Evolutionary conservation across 2,797 vertebrate species (phyloP).

Genomic region (Etheostoma perlongum): DNA sequence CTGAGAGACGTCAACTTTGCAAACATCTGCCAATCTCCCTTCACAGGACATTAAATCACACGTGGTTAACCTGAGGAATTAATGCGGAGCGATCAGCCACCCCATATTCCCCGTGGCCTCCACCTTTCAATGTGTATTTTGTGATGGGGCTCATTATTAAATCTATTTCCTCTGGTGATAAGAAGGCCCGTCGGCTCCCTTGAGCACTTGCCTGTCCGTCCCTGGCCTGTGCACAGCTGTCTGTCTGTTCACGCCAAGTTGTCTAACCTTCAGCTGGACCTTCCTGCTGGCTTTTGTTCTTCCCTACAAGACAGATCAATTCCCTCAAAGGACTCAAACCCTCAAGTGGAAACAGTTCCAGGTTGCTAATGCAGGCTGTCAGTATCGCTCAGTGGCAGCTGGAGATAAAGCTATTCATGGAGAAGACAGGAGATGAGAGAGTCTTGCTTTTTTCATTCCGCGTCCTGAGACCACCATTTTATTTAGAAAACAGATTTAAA

Average conservation of each 20-base stretch:
- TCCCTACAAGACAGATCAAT: slow-evolving; percentile 48
- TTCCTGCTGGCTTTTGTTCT: slow-evolving; percentile 52
- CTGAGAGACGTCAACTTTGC: background rate
- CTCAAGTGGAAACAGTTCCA: slow-evolving; percentile 52
- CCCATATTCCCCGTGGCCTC: background rate
- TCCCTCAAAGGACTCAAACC: slow-evolving; percentile 48
- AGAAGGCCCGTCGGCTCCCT: slow-evolving; percentile 32
- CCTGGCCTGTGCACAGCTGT: background rate
- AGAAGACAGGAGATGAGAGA: slow-evolving; percentile 33
- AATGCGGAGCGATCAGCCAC: slow-evolving; percentile 6
- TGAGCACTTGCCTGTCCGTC: background rate
- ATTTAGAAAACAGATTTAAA: slow-evolving; percentile 28
- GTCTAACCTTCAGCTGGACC: slow-evolving; percentile 32
- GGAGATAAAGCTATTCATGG: slow-evolving; percentile 54
- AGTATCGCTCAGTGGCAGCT: slow-evolving; percentile 41
- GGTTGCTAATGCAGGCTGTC: slow-evolving; percentile 56
- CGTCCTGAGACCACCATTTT: slow-evolving; percentile 8
- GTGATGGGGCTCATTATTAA: slow-evolving; percentile 40
- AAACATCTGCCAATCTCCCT: background rate
- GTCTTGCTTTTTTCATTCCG: background rate
- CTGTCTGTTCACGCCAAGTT: background rate
- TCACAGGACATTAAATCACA: slow-evolving; percentile 28
- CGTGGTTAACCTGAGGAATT: slow-evolving; percentile 24
- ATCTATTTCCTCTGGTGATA: slow-evolving; percentile 49
- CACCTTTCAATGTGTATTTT: slow-evolving; percentile 30